Evolutionary conservation across 1,140 invertebrate species (phyloP), one percentile per base, ranked within the genome.

Genomic region (Lamellibrachia luymesi): DNA sequence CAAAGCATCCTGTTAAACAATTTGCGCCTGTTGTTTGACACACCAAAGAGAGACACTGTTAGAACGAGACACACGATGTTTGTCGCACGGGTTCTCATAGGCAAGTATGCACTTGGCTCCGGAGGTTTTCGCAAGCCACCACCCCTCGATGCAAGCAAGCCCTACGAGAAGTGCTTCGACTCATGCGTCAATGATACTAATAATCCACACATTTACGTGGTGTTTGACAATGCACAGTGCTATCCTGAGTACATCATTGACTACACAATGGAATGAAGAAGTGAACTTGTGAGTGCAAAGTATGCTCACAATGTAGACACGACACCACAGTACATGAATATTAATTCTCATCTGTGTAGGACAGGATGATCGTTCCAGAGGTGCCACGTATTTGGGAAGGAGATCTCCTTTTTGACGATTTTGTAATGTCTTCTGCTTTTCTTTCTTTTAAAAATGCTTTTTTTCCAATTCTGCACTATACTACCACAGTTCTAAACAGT

Each of bases 231-330:
- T 91, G 90, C 94, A 25, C 95, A 95, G 90, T 94, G 94, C 6
- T 95, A 95, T 51, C 95, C 95, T 1, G 95, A 95, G 92, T 95
- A 95, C 90, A 49, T 95, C 2, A 94, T 95, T 52, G 94, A 95
- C 90, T 95, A 95, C 80, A 94, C 93, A 8, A 91, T 92, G 50
- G 27, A 80, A 80, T 2, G 2, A 22, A 22, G 13, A 80, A 17
- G 6, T 80, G 17, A 80, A 80, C 64, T 4, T 22, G 13, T 80
- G 64, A 80, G 64, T 80, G 64, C 64, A 80, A 0, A 38, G 38
- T 38, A 38, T 38, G 38, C 38, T 38, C 38, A 38, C 38, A 38
- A 38, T 38, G 38, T 38, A 38, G 38, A 38, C 38, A 38, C 38
- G 38, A 38, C 38, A 38, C 38, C 38, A 38, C 38, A 38, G 1